These are phyloP conservation scores for Acrocephalus scirpaceus DNA, from an alignment of 2,797 vertebrate genomes.

Conservation along the genomic window DNA sequence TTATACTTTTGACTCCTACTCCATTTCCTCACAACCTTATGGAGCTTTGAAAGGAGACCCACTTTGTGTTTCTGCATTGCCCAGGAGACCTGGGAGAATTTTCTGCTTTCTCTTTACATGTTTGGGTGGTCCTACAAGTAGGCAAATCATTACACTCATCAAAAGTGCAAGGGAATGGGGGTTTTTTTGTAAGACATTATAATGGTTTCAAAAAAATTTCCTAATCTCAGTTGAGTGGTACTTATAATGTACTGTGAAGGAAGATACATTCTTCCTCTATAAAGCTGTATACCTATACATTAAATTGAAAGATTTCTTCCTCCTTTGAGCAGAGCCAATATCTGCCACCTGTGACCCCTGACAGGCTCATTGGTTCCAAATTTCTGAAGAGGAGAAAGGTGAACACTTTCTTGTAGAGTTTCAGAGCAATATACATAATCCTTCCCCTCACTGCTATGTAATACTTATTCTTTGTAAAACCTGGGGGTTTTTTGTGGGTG, in stretches of 20 bases:
- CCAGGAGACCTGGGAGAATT: not conserved
- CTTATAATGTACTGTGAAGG: not conserved
- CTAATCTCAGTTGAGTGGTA: not conserved
- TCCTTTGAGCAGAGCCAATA: constrained; percentile 33
- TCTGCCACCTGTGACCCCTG: not conserved
- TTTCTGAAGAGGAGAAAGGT: not conserved
- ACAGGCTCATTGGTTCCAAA: not conserved
- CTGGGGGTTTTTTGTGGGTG: no score
- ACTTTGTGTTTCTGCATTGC: not conserved
- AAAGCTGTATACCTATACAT: not conserved
- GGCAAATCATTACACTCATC: not conserved
- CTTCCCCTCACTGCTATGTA: not conserved
- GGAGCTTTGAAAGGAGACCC: not conserved
- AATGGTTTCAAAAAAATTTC: not conserved
- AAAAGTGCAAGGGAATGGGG: not conserved
- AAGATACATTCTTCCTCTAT: not conserved
- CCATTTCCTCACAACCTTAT: not conserved
- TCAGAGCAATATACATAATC: not conserved
- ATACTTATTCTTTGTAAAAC: not conserved
- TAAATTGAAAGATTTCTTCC: not conserved
- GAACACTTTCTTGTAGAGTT: not conserved
- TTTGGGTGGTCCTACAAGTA: not conserved
- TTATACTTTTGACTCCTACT: not conserved
- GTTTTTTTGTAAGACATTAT: not conserved
- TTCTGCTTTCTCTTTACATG: not conserved